Conservation (phyloP, 1,140 invertebrate species). For the Arion vulgaris region DNA sequence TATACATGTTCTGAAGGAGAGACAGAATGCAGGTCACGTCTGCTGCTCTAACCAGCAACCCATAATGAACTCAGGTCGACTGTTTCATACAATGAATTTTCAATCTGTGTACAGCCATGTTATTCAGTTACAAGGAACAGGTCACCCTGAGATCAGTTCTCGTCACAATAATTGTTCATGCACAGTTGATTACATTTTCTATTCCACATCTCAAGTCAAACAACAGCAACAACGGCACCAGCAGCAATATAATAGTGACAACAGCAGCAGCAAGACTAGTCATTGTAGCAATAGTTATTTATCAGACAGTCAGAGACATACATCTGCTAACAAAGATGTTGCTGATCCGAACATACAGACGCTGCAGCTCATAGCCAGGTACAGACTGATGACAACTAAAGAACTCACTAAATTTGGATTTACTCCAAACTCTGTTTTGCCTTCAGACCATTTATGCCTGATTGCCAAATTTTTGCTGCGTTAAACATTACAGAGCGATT, state of each 20-base stretch:
- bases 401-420: slow-evolving; percentile 77
- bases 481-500: too few species aligned
- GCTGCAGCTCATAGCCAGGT: slow-evolving; percentile 78
- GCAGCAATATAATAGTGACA: neutral
- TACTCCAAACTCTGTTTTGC: slow-evolving; percentile 80
- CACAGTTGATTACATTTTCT: slow-evolving; percentile 73
- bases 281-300: too few species aligned
- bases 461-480: slow-evolving; percentile 55
- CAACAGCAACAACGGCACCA: neutral
- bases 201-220: slow-evolving; percentile 37
- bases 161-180: slow-evolving; percentile 54
- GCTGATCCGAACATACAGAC: slow-evolving; percentile 51
- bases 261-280: neutral
- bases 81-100: slow-evolving; percentile 68
- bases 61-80: slow-evolving; percentile 27
- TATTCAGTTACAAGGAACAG: slow-evolving; percentile 32
- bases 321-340: too few species aligned
- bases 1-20: slow-evolving; percentile 43
- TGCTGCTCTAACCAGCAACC: neutral
- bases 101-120: slow-evolving; percentile 65
- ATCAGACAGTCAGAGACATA: too few species aligned
- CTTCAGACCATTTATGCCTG: slow-evolving; percentile 62
- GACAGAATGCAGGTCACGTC: neutral
- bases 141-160: slow-evolving; percentile 59
- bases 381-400: slow-evolving; percentile 77